Evolutionary conservation across 2,888 invertebrate genomes (phyloP).

Genomic region (Brachyptera putata): DNA sequence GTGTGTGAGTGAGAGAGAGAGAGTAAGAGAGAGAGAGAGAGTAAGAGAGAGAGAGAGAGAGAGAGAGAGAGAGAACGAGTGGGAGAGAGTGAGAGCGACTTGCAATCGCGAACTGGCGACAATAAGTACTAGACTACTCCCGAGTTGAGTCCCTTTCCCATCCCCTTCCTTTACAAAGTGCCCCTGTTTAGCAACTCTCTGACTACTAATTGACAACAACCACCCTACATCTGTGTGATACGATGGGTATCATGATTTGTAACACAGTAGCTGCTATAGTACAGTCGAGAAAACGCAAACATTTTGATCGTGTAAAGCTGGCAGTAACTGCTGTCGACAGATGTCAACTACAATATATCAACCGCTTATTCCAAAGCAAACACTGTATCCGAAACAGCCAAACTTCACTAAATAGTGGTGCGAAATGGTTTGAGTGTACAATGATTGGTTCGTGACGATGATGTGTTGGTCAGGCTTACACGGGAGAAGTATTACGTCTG

Average conservation of each 20-base stretch:
- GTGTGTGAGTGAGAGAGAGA: too few relatives aligned
- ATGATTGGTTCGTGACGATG: too few relatives aligned
- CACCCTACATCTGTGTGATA: conserved; percentile 28
- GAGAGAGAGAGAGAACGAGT: too few relatives aligned
- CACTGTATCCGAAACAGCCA: background rate
- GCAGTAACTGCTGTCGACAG: conserved; percentile 10
- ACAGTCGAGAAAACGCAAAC: conserved; percentile 18
- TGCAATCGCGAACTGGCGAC: background rate
- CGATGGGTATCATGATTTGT: too few relatives aligned
- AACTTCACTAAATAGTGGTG: background rate
- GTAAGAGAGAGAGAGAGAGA: too few relatives aligned
- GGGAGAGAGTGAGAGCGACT: too few relatives aligned
- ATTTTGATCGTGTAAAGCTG: conserved; percentile 2
- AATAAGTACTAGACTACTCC: too few relatives aligned
- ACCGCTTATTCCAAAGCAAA: background rate
- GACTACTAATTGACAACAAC: conserved; percentile 26
- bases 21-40: too few relatives aligned
- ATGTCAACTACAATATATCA: conserved; percentile 22
- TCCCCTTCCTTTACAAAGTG: conserved; percentile 8
- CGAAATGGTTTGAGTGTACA: too few relatives aligned
- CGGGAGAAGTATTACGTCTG: too few relatives aligned
- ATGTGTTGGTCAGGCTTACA: too few relatives aligned
- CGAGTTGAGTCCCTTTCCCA: conserved; percentile 6
- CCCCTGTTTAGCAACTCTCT: background rate
- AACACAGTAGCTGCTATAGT: too few relatives aligned